These are phyloP conservation scores for Sus cebifrons DNA, from an alignment of 2,797 vertebrate species.

Conservation along the genomic window DNA sequence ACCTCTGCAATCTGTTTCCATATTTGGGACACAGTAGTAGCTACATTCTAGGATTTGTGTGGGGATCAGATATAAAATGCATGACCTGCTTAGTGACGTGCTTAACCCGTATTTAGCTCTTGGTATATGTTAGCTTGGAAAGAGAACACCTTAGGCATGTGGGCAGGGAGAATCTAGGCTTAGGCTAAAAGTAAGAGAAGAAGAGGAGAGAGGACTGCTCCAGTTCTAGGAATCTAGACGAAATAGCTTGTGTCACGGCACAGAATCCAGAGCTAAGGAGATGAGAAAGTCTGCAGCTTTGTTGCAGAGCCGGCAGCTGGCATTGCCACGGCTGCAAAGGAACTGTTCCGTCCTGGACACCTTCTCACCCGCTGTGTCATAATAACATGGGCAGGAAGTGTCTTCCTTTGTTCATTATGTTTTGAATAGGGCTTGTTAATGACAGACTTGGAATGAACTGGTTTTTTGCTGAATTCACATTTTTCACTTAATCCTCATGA, in stretches of 20 bases:
- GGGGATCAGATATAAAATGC: conserved; percentile 29
- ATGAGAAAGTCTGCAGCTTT: neutral
- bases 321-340: neutral
- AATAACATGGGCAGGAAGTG: neutral
- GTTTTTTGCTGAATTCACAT: neutral
- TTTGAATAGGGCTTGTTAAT: neutral
- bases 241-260: neutral
- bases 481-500: conserved; percentile 6
- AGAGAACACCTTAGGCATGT: conserved; percentile 1
- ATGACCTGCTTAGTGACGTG: neutral
- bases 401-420: neutral
- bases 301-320: neutral
- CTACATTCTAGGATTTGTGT: neutral
- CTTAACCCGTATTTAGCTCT: neutral
- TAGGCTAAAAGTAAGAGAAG: neutral
- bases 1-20: neutral
- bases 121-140: conserved; percentile 13
- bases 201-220: neutral
- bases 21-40: neutral
- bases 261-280: neutral
- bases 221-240: neutral
- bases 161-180: neutral
- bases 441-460: neutral
- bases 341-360: neutral
- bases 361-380: neutral